Conservation (phyloP, 2,888 invertebrate species). For the Brachyopa scutellaris region DNA sequence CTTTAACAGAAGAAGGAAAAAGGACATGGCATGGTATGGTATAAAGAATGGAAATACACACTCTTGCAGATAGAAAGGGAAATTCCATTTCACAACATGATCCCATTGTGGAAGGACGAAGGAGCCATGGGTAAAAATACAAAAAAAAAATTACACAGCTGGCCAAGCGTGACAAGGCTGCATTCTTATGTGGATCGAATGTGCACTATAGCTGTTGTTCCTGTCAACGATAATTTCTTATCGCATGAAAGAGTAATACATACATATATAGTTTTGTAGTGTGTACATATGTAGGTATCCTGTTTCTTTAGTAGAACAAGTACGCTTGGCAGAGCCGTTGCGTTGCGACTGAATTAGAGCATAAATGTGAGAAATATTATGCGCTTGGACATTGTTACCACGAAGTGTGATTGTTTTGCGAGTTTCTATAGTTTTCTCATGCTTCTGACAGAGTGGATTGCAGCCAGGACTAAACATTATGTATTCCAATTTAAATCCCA, state of each 20-base stretch:
- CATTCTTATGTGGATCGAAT: slow-evolving; percentile 52
- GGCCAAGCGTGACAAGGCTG: slow-evolving; percentile 41
- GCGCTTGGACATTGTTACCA: slow-evolving; percentile 11
- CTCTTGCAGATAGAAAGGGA: background rate
- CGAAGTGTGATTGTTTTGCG: background rate
- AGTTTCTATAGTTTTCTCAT: no score
- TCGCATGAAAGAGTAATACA: slow-evolving; percentile 6
- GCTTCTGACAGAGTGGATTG: no score
- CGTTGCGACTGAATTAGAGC: slow-evolving; percentile 18
- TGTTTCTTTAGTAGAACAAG: slow-evolving; percentile 15
- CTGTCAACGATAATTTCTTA: slow-evolving; percentile 43
- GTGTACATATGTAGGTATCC: background rate
- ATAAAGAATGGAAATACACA: background rate
- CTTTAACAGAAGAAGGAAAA: slow-evolving; percentile 21
- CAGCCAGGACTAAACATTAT: no score
- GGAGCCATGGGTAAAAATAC: background rate
- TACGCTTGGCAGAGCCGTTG: slow-evolving; percentile 22
- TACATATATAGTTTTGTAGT: background rate
- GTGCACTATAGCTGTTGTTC: slow-evolving; percentile 42
- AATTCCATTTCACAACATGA: slow-evolving; percentile 10
- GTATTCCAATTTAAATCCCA: no score
- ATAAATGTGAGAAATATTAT: slow-evolving; percentile 4
- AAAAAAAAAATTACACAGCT: slow-evolving; percentile 37
- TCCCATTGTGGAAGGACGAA: background rate
- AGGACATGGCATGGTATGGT: background rate